Evolutionary conservation across 2,888 invertebrate genomes (phyloP).

Genomic region (Ectemnius cavifrons): DNA sequence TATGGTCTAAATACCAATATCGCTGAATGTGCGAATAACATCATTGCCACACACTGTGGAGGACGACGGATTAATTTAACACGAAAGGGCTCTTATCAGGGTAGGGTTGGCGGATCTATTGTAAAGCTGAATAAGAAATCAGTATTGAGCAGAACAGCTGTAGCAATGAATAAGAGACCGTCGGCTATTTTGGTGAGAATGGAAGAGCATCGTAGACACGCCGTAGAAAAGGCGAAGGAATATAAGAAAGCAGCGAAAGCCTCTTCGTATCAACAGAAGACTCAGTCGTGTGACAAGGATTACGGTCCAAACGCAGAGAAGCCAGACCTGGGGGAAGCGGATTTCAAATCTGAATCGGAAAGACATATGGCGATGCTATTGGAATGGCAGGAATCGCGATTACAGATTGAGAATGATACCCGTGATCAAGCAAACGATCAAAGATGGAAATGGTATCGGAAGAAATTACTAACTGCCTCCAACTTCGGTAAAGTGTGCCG

Average conservation of each 20-base stretch:
- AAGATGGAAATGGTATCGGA: conserved; percentile 6
- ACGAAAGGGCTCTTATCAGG: neutral
- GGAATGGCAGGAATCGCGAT: conserved; percentile 9
- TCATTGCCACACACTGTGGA: conserved; percentile 14
- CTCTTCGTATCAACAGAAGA: too few species aligned
- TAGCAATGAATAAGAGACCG: conserved; percentile 6
- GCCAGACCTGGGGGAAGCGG: too few species aligned
- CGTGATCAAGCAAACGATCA: conserved; percentile 6
- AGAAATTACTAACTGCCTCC: conserved; percentile 14
- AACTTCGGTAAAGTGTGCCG: conserved; percentile 17
- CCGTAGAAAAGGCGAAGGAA: conserved; percentile 1
- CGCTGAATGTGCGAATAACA: conserved; percentile 6
- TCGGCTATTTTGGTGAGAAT: neutral
- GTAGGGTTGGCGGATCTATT: neutral
- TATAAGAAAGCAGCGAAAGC: neutral
- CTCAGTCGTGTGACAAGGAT: too few species aligned
- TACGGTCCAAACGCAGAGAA: too few species aligned
- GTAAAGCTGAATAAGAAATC: neutral
- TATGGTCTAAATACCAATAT: conserved; percentile 6
- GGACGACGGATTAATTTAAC: conserved; percentile 13
- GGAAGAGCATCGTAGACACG: neutral
- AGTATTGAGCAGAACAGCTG: conserved; percentile 1
- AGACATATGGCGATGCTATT: neutral
- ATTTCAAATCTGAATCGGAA: conserved; percentile 1
- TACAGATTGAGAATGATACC: neutral